Percentiles rank a stretch among this genome's conserved stretches.
Evolutionary conservation across 2,113 vertebrate species (phyloP).

Genomic region (Oreotragus oreotragus): DNA sequence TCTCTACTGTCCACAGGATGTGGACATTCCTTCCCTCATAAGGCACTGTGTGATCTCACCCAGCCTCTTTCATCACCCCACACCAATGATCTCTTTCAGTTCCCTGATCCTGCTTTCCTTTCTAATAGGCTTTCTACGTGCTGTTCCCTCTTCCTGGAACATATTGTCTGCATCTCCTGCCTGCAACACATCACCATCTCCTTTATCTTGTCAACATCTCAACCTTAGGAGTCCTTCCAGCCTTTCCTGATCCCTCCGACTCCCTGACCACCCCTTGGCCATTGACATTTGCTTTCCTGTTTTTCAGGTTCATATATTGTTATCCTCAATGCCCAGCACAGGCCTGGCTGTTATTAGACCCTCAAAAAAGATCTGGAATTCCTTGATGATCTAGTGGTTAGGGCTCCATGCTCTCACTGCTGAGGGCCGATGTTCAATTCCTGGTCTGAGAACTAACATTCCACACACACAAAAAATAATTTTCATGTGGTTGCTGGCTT

Average conservation of each 20-base stretch:
- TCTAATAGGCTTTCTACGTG: background rate
- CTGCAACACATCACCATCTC: background rate
- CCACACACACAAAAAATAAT: too few species aligned
- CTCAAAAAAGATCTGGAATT: background rate
- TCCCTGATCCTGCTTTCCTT: background rate
- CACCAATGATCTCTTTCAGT: background rate
- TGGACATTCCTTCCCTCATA: background rate
- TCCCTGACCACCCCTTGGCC: background rate
- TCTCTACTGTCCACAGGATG: background rate
- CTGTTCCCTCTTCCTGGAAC: background rate
- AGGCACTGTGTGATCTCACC: background rate
- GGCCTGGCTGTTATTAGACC: background rate
- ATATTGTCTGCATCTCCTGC: background rate
- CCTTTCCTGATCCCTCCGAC: background rate
- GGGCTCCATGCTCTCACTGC: background rate
- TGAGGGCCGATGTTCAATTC: background rate
- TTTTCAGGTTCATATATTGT: background rate
- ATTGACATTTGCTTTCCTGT: background rate
- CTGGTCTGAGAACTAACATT: too few species aligned
- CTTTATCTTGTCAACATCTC: background rate
- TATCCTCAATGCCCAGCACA: background rate
- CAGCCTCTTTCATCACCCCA: background rate
- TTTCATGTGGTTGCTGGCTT: background rate
- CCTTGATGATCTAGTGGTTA: background rate
- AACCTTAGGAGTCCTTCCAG: background rate